A percentile compares a stretch with the other conserved stretches of the same genome.
These are phyloP conservation scores for Mesaphorura yosii DNA, from an alignment of 1,140 invertebrate genomes.

Conservation along the genomic window DNA sequence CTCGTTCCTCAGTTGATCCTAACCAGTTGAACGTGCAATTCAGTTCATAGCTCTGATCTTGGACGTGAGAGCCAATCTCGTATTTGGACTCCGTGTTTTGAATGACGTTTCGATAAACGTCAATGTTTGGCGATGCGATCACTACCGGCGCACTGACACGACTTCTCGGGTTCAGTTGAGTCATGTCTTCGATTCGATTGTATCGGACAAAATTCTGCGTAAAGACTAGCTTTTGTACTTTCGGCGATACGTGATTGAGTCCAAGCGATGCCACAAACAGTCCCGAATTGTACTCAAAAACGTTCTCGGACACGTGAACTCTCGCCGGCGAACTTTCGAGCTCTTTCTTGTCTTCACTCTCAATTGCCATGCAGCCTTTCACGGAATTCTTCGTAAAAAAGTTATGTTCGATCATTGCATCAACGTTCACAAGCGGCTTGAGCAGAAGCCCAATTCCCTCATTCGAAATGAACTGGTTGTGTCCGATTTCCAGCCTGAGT, in stretches of 20 bases:
- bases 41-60: slow-evolving; percentile 85
- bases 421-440: slow-evolving; percentile 70
- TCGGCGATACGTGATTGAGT: slow-evolving; percentile 59
- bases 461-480: slow-evolving; percentile 70
- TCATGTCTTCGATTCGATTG: slow-evolving; percentile 81
- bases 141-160: slow-evolving; percentile 80
- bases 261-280: slow-evolving; percentile 76
- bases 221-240: slow-evolving; percentile 70
- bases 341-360: slow-evolving; percentile 64
- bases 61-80: slow-evolving; percentile 88
- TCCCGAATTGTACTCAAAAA: slow-evolving; percentile 75
- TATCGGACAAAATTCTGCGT: slow-evolving; percentile 76
- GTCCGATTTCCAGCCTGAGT: slow-evolving; percentile 57
- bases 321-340: slow-evolving; percentile 54
- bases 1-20: slow-evolving; percentile 60
- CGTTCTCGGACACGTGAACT: slow-evolving; percentile 73
- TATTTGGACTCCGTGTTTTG: slow-evolving; percentile 79
- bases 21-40: slow-evolving; percentile 93
- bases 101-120: slow-evolving; percentile 81
- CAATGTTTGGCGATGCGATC: slow-evolving; percentile 77
- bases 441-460: slow-evolving; percentile 62
- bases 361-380: slow-evolving; percentile 73
- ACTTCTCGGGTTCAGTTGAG: slow-evolving; percentile 70
- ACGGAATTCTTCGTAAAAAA: slow-evolving; percentile 61
- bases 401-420: slow-evolving; percentile 71